Evolutionary conservation across 2,888 invertebrate genomes (phyloP), one percentile per base, ranked within the genome.

Genomic region (Ceriagrion tenellum): DNA sequence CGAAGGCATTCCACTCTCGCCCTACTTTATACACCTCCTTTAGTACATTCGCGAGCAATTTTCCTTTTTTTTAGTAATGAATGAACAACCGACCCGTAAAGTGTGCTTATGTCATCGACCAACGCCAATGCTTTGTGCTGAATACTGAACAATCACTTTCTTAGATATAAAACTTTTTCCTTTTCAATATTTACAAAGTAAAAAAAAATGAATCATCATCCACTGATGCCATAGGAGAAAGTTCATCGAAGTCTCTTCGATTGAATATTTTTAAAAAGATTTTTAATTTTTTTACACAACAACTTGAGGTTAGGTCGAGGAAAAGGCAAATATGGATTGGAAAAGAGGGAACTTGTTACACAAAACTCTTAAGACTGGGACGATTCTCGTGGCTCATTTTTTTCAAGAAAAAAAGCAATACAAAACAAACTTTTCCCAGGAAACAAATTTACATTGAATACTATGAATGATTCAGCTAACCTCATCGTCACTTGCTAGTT

Each of bases 21-120:
- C 30, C 26, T 26, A 23, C 12, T 93, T 69, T 69, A 93, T 55
- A 93, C 47, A 93, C 47, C n/a, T n/a, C n/a, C n/a, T 2, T 93
- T 93, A 69, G 56, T 93, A 93, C 93, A 93, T 69, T 81, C 69
- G 69, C 69, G 69, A 47, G 91, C 56, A 91, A 91, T 1, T 59
- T 59, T 59, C n/a, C 26, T 69, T 26, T 35, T 74, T 93, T 69
- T 93, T 93, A 47, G 30, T 47, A 81, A 81, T 93, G 93, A 93
- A 93, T 93, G 93, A 93, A 93, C n/a, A 93, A 93, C 93, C 93
- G 93, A 93, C 93, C 93, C 93, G 93, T 93, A 93, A 81, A 93
- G 69, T 93, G 93, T 93, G 93, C 93, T n/a, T 93, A 93, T 69
- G 69, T 69, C 93, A 93, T 93, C 93, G 93, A 93, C 63, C 69